Evolutionary conservation across 2,797 vertebrate genomes (phyloP).

Genomic region (Poeciliopsis paucimaculata): DNA sequence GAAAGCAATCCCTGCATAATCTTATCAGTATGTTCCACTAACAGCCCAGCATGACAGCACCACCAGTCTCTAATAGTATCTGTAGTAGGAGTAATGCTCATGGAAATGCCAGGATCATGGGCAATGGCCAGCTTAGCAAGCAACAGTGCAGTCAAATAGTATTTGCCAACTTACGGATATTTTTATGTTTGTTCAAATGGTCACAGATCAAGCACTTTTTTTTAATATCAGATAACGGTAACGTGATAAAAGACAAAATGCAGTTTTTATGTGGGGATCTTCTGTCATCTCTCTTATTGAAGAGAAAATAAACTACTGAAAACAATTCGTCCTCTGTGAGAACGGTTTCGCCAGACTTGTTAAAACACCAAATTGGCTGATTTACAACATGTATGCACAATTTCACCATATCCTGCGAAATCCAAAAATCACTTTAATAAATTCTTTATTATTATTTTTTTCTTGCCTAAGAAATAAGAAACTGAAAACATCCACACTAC

Average conservation of each 20-base stretch:
- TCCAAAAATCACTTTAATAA: neutral
- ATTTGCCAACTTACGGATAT: neutral
- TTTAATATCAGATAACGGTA: neutral
- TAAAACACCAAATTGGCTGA: neutral
- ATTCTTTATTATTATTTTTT: neutral
- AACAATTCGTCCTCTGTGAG: neutral
- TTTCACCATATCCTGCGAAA: neutral
- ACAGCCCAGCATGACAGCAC: conserved; percentile 7
- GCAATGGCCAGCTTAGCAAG: conserved; percentile 33
- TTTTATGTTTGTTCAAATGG: neutral
- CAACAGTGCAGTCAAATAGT: neutral
- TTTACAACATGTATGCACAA: neutral
- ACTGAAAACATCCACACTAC: neutral
- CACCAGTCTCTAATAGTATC: conserved; percentile 5
- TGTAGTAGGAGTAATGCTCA: conserved; percentile 31
- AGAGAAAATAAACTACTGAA: neutral
- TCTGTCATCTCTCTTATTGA: neutral
- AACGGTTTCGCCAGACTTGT: neutral
- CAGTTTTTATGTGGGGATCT: neutral
- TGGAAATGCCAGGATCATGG: conserved; percentile 37
- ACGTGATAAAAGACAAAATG: neutral
- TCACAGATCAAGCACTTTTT: neutral
- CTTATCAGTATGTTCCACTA: neutral
- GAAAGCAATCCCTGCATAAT: conserved; percentile 5
- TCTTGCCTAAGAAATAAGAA: neutral